Evolutionary conservation across 92 coral and sea anemone genomes (phyloP).

Genomic region (Heliopora coerulea): DNA sequence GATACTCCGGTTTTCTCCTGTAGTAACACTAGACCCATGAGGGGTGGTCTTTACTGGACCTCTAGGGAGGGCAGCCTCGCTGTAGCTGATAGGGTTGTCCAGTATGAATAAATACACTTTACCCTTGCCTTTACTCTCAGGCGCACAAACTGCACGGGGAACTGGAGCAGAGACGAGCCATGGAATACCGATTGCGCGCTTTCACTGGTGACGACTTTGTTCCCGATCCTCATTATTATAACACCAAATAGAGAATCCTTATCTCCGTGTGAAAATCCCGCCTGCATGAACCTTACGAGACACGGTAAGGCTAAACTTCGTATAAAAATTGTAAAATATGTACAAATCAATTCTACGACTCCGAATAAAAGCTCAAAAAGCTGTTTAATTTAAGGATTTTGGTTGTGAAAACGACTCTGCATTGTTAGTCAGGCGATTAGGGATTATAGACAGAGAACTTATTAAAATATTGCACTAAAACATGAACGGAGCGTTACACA

Average conservation of each 20-base stretch:
- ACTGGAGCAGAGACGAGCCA: conserved; percentile 68
- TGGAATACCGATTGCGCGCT: conserved; percentile 93
- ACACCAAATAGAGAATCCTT: neutral
- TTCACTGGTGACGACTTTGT: conserved; percentile 88
- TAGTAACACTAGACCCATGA: too few relatives aligned
- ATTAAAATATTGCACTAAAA: too few relatives aligned
- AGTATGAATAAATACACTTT: too few relatives aligned
- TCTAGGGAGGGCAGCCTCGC: too few relatives aligned
- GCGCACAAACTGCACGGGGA: conserved; percentile 82
- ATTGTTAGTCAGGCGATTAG: too few relatives aligned
- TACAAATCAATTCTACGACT: neutral
- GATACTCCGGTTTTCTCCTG: too few relatives aligned
- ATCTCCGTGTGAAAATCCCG: neutral
- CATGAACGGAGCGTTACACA: too few relatives aligned
- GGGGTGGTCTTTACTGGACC: too few relatives aligned
- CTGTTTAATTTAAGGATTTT: neutral
- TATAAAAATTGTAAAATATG: neutral
- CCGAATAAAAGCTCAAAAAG: neutral
- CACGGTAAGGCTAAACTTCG: neutral
- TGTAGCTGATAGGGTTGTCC: too few relatives aligned
- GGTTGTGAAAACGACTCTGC: neutral
- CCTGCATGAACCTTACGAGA: neutral
- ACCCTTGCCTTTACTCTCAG: conserved; percentile 58
- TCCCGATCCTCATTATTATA: conserved; percentile 36
- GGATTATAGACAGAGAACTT: too few relatives aligned